phyloP scores from a whole-genome alignment of 1,140 invertebrate genomes.

The Drosophila trapezifrons region DNA sequence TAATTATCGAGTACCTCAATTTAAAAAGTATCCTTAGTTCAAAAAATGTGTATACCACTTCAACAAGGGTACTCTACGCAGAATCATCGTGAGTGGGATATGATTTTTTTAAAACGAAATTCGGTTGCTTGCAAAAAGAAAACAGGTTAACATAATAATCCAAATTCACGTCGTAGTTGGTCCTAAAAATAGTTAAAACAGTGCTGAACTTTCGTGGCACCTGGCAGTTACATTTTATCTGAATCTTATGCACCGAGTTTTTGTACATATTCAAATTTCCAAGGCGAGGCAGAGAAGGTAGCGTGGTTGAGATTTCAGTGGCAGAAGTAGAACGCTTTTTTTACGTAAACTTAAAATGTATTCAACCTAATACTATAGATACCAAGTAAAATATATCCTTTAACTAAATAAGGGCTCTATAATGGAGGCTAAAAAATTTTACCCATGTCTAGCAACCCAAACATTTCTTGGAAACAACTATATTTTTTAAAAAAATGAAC shows the following conservation, averaged over 20 bases:
- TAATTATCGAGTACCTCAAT: conserved; percentile 16
- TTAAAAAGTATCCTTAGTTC: conserved; percentile 7
- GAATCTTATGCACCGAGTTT: conserved; percentile 64
- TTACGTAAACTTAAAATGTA: conserved; percentile 63
- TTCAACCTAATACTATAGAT: conserved; percentile 22
- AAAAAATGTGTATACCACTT: conserved; percentile 8
- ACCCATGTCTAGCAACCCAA: too few relatives aligned
- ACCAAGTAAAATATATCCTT: background rate
- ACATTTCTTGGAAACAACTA: too few relatives aligned
- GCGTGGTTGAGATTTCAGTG: conserved; percentile 33
- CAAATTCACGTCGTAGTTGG: conserved; percentile 56
- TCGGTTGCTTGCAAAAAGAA: conserved; percentile 58
- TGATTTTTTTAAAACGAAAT: conserved; percentile 63
- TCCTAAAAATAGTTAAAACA: conserved; percentile 42
- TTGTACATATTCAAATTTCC: conserved; percentile 75
- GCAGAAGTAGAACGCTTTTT: conserved; percentile 68
- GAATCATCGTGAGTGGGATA: conserved; percentile 24
- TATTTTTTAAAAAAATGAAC: too few relatives aligned
- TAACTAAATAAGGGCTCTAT: conserved; percentile 18
- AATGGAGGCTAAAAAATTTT: too few relatives aligned
- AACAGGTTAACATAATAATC: conserved; percentile 74
- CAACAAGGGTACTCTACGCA: conserved; percentile 1
- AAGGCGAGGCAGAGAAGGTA: conserved; percentile 46
- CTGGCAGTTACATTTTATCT: conserved; percentile 64
- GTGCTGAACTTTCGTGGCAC: conserved; percentile 44